Base-by-base conservation (phyloP, 2,797 vertebrate genomes). In the Poecilia wingei region DNA sequence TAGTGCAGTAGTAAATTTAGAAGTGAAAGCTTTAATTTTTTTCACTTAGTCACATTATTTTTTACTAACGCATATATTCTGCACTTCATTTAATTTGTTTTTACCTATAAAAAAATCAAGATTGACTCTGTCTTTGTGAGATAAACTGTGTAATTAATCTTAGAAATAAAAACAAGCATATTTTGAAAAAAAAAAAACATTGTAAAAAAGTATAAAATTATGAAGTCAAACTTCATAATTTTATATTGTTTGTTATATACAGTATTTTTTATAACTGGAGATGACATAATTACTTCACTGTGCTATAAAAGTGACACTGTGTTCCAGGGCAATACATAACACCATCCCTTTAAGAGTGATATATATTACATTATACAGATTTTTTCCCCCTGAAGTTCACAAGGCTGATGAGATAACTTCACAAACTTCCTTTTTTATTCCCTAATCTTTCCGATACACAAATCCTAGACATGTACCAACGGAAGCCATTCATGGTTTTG, bases 401-500 rank as follows among this genome's bases (percentile, higher is more conserved):
- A 51, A 51, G 41, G 75, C 73, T 82, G 79, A 69, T 51, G 74
- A 79, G 85, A 84, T 80, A 74, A 18, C 73, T 79, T 88, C 72
- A 84, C 73, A 84, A 74, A 82, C n/a, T 73, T 49, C 55, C 74
- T 33, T 41, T 66, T 9, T 28, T 43, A 20, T 28, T 73, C 70
- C 53, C 41, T 66, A 57, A n/a, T 6, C 31, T 49, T 69, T 22
- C 68, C 66, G 69, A 76, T 45, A 43, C 77, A 74, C 51, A 75
- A 22, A 80, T 76, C 78, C 69, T 78, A 64, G 74, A 87, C 78
- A 79, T 36, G 46, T 36, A 70, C 70, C 9, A 3, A 51, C 28
- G 76, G 28, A 70, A 74, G 36, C 3, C 75, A 90, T 83, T 83
- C 84, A 88, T 83, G 84, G 82, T 89, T 91, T 84, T 85, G 89